Evolutionary conservation across 1,140 invertebrate genomes (phyloP).

Genomic region (Glossosoma conforme): DNA sequence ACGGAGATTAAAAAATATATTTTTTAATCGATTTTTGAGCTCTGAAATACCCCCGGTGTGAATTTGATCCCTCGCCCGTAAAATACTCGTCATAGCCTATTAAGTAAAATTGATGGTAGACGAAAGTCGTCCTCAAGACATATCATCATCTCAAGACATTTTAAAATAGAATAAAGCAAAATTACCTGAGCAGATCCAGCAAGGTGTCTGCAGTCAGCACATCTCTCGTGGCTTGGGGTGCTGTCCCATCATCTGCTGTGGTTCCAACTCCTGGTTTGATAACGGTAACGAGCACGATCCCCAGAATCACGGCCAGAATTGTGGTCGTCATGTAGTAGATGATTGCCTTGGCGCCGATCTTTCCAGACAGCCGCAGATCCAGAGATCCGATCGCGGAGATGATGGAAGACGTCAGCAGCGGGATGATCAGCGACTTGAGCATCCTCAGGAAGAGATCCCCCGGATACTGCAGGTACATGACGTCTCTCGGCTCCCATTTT

Average conservation of each 20-base stretch:
- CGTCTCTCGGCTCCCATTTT: conserved; percentile 64
- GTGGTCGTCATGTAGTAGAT: conserved; percentile 91
- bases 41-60: too few species aligned
- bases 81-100: too few species aligned
- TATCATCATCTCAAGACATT: conserved; percentile 18
- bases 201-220: conserved; percentile 86
- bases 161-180: conserved; percentile 9
- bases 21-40: too few species aligned
- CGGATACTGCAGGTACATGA: conserved; percentile 85
- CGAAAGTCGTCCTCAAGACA: too few species aligned
- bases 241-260: conserved; percentile 46
- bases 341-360: conserved; percentile 72
- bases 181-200: conserved; percentile 87
- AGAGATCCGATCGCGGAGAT: conserved; percentile 81
- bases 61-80: too few species aligned
- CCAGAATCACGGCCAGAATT: conserved; percentile 78
- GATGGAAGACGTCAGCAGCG: conserved; percentile 81
- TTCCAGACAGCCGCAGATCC: conserved; percentile 67
- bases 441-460: conserved; percentile 88
- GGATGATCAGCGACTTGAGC: conserved; percentile 85
- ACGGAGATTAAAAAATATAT: too few species aligned
- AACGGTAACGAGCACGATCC: conserved; percentile 78
- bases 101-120: too few species aligned
- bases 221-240: conserved; percentile 49
- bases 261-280: conserved; percentile 76